Conservation (phyloP, 2,888 invertebrate species). For the Slavum lentiscoides region DNA sequence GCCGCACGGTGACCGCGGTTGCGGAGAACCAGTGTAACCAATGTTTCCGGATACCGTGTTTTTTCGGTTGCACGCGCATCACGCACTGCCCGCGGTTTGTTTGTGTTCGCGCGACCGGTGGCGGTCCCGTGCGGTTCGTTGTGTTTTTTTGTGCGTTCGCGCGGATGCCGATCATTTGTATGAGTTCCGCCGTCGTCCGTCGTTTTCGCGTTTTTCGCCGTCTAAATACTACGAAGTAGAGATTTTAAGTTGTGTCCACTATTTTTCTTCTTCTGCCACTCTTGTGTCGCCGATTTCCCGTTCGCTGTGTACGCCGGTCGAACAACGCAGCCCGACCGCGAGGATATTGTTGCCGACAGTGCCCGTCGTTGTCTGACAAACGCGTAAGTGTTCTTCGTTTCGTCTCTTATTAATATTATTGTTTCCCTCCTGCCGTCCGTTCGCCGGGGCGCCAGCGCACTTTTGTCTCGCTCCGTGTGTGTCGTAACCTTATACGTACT, state of each 20-base stretch:
- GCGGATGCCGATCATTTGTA: not conserved
- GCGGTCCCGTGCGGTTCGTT: not conserved
- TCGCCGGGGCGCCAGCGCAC: not conserved
- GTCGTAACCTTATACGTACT: not conserved
- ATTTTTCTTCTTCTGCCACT: too few species aligned
- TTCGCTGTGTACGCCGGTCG: too few species aligned
- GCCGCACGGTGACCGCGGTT: not conserved
- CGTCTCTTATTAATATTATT: not conserved
- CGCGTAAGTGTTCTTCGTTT: not conserved
- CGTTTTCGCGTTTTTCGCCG: not conserved
- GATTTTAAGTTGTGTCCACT: too few species aligned
- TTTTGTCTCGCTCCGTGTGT: not conserved
- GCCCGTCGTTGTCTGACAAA: not conserved
- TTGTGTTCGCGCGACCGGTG: not conserved
- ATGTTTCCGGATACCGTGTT: not conserved
- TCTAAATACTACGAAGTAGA: not conserved
- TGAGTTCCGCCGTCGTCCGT: not conserved
- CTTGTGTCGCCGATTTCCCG: too few species aligned
- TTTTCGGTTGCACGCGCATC: not conserved
- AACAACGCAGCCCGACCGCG: not conserved
- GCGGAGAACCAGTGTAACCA: not conserved
- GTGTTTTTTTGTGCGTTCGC: not conserved
- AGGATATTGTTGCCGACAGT: not conserved
- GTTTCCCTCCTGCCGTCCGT: not conserved
- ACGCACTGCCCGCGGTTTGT: not conserved